A percentile compares a stretch with the other conserved stretches of the same genome.
Conservation (phyloP, 2,888 invertebrate genomes). For the Lamellibrachia satsuma region DNA sequence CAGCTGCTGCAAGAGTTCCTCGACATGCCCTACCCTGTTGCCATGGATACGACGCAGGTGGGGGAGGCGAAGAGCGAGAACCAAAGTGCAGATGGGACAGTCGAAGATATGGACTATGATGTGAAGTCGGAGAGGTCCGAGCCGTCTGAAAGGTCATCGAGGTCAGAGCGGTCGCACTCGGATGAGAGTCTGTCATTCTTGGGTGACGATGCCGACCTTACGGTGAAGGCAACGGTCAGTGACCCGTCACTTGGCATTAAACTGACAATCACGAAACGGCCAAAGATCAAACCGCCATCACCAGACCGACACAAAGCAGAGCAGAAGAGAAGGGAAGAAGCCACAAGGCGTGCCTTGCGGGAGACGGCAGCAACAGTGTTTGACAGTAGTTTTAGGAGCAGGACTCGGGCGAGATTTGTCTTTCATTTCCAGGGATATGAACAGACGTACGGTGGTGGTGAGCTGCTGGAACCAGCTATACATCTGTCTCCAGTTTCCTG, state of each 20-base stretch:
- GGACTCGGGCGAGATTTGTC: slow-evolving; percentile 30
- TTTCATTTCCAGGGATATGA: slow-evolving; percentile 33
- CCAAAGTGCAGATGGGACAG: slow-evolving; percentile 34
- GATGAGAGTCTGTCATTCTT: slow-evolving; percentile 37
- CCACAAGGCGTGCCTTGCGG: neutral
- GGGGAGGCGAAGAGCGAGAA: slow-evolving; percentile 33
- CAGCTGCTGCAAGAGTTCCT: slow-evolving; percentile 58
- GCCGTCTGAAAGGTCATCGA: slow-evolving; percentile 35
- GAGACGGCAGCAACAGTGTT: slow-evolving; percentile 21
- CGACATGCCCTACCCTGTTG: slow-evolving; percentile 35
- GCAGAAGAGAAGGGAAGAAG: neutral
- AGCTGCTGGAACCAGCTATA: neutral
- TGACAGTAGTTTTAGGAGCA: slow-evolving; percentile 22
- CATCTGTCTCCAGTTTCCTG: neutral
- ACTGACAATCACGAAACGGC: slow-evolving; percentile 53
- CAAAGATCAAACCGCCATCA: slow-evolving; percentile 32
- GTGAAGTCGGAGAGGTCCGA: slow-evolving; percentile 35
- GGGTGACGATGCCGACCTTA: slow-evolving; percentile 43
- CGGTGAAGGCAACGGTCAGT: slow-evolving; percentile 55
- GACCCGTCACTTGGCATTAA: slow-evolving; percentile 63
- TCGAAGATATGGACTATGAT: slow-evolving; percentile 37
- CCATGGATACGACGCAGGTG: neutral
- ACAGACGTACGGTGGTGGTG: neutral
- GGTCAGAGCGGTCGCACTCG: slow-evolving; percentile 37
- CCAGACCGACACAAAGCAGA: neutral